Evolutionary conservation across 92 coral and sea anemone genomes (phyloP).

Genomic region (Siderastrea radians): DNA sequence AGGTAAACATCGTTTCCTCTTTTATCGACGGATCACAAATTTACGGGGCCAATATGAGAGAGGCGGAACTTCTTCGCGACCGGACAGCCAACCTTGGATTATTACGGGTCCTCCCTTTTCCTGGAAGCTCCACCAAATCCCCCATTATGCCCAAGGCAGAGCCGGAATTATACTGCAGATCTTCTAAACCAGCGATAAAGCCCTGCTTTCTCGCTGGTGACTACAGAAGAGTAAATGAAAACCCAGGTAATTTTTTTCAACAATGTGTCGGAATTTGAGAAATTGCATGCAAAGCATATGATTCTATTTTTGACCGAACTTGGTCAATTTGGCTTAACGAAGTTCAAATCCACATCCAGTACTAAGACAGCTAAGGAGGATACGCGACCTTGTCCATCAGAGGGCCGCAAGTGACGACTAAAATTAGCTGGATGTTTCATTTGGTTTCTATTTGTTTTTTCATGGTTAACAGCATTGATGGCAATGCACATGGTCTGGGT

Average conservation of each 20-base stretch:
- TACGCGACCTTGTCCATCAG: not conserved
- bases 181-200: conserved; percentile 8
- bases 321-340: too few relatives aligned
- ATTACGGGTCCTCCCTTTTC: conserved; percentile 25
- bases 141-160: conserved; percentile 34
- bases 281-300: too few relatives aligned
- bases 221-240: conserved; percentile 43
- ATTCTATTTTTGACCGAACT: too few relatives aligned
- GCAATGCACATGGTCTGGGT: conserved; percentile 73
- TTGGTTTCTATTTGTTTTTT: not conserved
- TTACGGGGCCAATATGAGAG: conserved; percentile 40
- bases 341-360: not conserved
- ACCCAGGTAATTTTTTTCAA: conserved; percentile 36
- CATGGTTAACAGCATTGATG: conserved; percentile 33
- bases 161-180: conserved; percentile 32
- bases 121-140: conserved; percentile 18
- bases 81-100: conserved; percentile 25
- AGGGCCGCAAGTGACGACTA: too few relatives aligned
- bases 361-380: not conserved
- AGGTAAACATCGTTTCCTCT: conserved; percentile 54
- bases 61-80: conserved; percentile 36
- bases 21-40: conserved; percentile 77
- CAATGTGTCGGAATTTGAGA: too few relatives aligned
- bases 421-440: too few relatives aligned
- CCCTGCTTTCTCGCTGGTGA: conserved; percentile 57